A percentile compares a stretch with the other conserved stretches of the same genome.
Conservation (phyloP, 2,888 invertebrate genomes). For the Sarcophaga subvicina region DNA sequence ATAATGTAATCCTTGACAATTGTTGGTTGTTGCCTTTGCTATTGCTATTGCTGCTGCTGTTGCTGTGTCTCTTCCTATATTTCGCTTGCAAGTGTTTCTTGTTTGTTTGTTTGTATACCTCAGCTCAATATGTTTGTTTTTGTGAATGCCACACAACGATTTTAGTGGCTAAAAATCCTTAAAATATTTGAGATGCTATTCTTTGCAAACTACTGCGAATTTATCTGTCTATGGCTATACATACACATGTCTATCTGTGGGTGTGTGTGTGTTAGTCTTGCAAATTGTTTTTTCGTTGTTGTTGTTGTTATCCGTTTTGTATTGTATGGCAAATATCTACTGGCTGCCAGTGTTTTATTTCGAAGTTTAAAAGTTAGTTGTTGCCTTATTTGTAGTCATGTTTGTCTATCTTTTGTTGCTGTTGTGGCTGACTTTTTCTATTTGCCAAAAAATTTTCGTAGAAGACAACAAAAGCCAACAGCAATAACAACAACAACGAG, state of each 20-base stretch:
- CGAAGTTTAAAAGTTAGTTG: slow-evolving; percentile 61
- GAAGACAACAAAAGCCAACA: neutral
- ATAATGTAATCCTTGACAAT: slow-evolving; percentile 58
- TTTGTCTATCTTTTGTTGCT: slow-evolving; percentile 30
- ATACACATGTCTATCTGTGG: too few species aligned
- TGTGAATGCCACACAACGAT: neutral
- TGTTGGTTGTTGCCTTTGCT: slow-evolving; percentile 12
- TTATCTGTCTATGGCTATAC: too few species aligned
- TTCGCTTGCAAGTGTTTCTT: neutral
- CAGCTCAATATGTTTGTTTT: slow-evolving; percentile 23
- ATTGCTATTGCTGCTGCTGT: too few species aligned
- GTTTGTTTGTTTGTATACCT: neutral
- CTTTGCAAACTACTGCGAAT: slow-evolving; percentile 4
- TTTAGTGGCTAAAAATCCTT: slow-evolving; percentile 30
- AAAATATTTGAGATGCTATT: slow-evolving; percentile 55
- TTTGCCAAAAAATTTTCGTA: slow-evolving; percentile 5
- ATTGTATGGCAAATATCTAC: slow-evolving; percentile 49
- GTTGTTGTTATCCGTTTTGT: neutral
- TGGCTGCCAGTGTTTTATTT: slow-evolving; percentile 49
- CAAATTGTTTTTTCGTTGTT: neutral
- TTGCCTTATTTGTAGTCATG: slow-evolving; percentile 61
- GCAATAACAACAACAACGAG: neutral
- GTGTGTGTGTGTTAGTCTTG: too few species aligned
- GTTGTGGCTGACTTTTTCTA: slow-evolving; percentile 3
- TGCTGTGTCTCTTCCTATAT: too few species aligned